Conservation (phyloP, 2,888 invertebrate genomes). For the Vannuccia rotundouncinata region DNA sequence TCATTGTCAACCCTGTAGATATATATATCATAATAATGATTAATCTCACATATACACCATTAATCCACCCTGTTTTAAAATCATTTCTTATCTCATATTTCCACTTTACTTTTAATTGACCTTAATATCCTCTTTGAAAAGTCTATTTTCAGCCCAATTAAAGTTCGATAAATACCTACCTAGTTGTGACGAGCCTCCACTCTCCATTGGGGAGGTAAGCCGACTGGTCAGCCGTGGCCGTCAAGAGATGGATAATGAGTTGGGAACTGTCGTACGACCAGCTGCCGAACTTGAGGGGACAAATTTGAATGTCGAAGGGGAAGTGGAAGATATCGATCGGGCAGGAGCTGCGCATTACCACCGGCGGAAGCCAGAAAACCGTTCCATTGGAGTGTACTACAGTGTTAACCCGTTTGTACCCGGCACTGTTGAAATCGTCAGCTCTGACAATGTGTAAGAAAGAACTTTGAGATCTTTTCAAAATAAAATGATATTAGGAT, state of each 20-base stretch:
- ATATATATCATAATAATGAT: too few species aligned
- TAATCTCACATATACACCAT: too few species aligned
- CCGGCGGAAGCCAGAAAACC: neutral
- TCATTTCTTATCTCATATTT: too few species aligned
- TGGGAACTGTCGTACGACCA: neutral
- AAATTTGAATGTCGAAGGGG: conserved; percentile 1
- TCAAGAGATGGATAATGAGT: neutral
- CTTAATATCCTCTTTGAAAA: too few species aligned
- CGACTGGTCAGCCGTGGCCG: neutral
- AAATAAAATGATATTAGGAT: too few species aligned
- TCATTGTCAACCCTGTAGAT: too few species aligned
- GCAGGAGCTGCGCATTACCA: neutral
- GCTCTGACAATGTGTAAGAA: conserved; percentile 11
- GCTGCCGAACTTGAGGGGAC: neutral
- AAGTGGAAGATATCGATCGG: conserved; percentile 17
- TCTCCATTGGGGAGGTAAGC: conserved; percentile 1
- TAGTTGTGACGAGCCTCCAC: neutral
- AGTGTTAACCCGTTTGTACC: neutral
- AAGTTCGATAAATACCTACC: neutral
- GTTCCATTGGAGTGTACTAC: conserved; percentile 1
- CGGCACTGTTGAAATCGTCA: neutral
- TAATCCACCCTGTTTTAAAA: too few species aligned
- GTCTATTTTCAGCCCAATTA: neutral
- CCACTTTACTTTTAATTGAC: too few species aligned
- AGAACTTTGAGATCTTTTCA: too few species aligned